These are phyloP conservation scores for Himalopsyche kuldschensis DNA, from an alignment of 2,888 invertebrate species.

Conservation along the genomic window DNA sequence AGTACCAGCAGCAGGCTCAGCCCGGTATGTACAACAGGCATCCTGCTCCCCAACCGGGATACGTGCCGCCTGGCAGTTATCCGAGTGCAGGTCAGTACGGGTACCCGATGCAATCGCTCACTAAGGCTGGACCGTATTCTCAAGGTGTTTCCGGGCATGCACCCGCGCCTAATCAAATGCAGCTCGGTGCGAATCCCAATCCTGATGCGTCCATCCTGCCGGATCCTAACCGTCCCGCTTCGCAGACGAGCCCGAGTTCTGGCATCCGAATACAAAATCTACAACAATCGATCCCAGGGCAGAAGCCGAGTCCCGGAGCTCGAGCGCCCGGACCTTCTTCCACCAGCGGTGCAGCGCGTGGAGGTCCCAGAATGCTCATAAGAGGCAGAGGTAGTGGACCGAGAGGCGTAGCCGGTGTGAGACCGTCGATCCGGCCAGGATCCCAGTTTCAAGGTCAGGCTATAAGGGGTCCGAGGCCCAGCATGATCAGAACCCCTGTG, in stretches of 20 bases:
- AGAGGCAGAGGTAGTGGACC: conserved; percentile 45
- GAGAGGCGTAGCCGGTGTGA: conserved; percentile 49
- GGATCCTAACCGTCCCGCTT: background rate
- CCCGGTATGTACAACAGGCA: background rate
- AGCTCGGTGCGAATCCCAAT: background rate
- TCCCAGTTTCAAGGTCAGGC: conserved; percentile 54
- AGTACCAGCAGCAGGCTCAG: conserved; percentile 1
- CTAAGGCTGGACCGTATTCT: background rate
- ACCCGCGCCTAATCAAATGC: background rate
- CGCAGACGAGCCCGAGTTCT: conserved; percentile 14
- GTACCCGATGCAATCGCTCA: conserved; percentile 4
- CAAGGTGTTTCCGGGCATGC: background rate
- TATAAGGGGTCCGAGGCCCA: conserved; percentile 45
- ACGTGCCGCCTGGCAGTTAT: background rate
- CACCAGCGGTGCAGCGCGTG: conserved; percentile 20
- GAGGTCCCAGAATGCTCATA: conserved; percentile 49
- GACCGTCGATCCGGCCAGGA: conserved; percentile 45
- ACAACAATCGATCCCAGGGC: conserved; percentile 47
- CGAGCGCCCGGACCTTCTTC: conserved; percentile 26
- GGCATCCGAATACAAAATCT: conserved; percentile 38
- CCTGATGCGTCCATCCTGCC: background rate
- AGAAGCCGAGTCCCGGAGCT: conserved; percentile 43
- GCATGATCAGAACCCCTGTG: conserved; percentile 48
- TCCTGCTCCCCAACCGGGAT: background rate
- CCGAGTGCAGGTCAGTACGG: background rate